A percentile compares a stretch with the other conserved stretches of the same genome.
These are phyloP conservation scores for Amphilophus citrinellus DNA, from an alignment of 2,113 vertebrate genomes.

Conservation along the genomic window DNA sequence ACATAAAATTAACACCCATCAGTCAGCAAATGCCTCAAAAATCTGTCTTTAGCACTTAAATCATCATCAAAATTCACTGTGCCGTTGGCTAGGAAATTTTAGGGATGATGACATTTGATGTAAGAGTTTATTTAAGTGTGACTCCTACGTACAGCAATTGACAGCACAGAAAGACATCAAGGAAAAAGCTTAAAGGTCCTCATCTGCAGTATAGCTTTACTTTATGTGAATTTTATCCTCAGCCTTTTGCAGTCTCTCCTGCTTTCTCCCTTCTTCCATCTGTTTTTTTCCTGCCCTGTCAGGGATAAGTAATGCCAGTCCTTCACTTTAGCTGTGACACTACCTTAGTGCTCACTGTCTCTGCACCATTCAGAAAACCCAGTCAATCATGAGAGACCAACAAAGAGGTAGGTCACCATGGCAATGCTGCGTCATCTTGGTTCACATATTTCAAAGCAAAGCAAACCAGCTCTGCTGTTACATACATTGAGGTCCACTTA, in stretches of 20 bases:
- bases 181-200: neutral
- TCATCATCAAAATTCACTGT: neutral
- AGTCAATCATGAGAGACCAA: slow-evolving; percentile 56
- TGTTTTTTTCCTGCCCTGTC: slow-evolving; percentile 10
- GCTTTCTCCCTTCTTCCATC: neutral
- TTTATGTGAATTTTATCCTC: neutral
- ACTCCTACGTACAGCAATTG: neutral
- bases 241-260: neutral
- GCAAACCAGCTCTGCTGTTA: slow-evolving; percentile 14
- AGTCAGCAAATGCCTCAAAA: neutral
- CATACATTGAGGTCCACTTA: slow-evolving; percentile 13
- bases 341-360: slow-evolving; percentile 7
- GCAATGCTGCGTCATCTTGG: slow-evolving; percentile 34
- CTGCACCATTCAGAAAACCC: slow-evolving; percentile 50
- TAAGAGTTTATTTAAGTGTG: neutral
- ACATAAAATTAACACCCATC: slow-evolving; percentile 3
- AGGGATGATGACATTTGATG: no score
- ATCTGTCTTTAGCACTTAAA: neutral
- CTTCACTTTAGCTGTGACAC: slow-evolving; percentile 6
- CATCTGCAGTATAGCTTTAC: neutral
- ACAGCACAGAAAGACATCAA: neutral
- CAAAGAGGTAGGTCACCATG: slow-evolving; percentile 60
- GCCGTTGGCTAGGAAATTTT: neutral
- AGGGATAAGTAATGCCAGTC: slow-evolving; percentile 17
- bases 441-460: slow-evolving; percentile 31